Percentiles rank a stretch among this genome's conserved stretches.
These are phyloP conservation scores for Tortrix viridana DNA, from an alignment of 2,888 invertebrate genomes.

Conservation along the genomic window DNA sequence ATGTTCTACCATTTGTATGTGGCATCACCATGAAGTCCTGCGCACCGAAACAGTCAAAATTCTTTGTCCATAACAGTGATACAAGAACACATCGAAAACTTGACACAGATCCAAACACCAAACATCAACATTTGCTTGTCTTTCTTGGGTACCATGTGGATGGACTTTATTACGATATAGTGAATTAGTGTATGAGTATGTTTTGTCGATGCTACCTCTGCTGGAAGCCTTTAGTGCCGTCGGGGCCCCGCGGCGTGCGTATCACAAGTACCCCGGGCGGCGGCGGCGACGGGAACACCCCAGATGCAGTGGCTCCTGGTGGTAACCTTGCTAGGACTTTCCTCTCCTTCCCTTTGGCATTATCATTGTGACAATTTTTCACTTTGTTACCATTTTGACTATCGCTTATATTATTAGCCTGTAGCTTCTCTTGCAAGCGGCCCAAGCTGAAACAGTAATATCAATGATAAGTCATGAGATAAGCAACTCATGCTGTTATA, in stretches of 20 bases:
- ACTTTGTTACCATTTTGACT: slow-evolving; percentile 61
- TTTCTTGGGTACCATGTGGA: slow-evolving; percentile 52
- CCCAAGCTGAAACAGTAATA: slow-evolving; percentile 60
- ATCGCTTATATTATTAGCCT: slow-evolving; percentile 74
- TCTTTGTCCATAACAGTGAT: not conserved
- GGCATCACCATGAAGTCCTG: too few relatives aligned
- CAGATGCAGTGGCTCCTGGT: slow-evolving; percentile 63
- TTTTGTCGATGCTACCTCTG: slow-evolving; percentile 69
- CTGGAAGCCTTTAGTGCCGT: slow-evolving; percentile 86
- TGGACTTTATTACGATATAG: slow-evolving; percentile 54
- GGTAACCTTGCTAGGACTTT: slow-evolving; percentile 73
- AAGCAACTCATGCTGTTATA: slow-evolving; percentile 42
- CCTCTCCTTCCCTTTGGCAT: slow-evolving; percentile 71
- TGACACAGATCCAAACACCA: slow-evolving; percentile 12
- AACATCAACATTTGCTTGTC: slow-evolving; percentile 35
- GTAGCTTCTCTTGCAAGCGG: slow-evolving; percentile 75
- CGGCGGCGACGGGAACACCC: slow-evolving; percentile 73
- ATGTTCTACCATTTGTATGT: too few relatives aligned
- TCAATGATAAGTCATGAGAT: slow-evolving; percentile 21
- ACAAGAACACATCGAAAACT: slow-evolving; percentile 2
- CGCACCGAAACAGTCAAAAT: not conserved
- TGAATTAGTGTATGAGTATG: slow-evolving; percentile 46
- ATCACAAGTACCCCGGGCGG: slow-evolving; percentile 84
- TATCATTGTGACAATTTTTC: slow-evolving; percentile 62
- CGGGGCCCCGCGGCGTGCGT: slow-evolving; percentile 91